These are phyloP conservation scores for Aleiodes testaceus DNA, from an alignment of 2,888 invertebrate species.

Conservation along the genomic window DNA sequence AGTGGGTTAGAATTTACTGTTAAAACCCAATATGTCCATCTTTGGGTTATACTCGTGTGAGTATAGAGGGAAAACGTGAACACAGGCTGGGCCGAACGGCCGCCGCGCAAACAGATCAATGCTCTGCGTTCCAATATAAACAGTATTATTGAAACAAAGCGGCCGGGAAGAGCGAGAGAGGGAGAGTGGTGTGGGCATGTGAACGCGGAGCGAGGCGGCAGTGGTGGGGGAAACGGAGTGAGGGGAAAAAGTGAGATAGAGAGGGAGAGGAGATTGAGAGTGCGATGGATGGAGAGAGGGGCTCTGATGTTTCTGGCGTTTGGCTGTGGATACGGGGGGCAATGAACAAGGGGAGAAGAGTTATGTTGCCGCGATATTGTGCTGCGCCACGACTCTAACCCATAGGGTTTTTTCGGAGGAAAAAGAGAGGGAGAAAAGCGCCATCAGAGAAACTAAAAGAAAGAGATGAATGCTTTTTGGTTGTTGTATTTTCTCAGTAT, in stretches of 20 bases:
- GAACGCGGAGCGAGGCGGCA: constrained; percentile 11
- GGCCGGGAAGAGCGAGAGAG: constrained; percentile 63
- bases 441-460: constrained; percentile 42
- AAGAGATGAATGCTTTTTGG: constrained; percentile 17
- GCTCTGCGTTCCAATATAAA: constrained; percentile 73
- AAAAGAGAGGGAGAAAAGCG: constrained; percentile 44
- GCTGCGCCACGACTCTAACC: constrained; percentile 64
- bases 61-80: constrained; percentile 40
- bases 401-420: constrained; percentile 42
- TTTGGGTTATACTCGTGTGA: constrained; percentile 60
- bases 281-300: constrained; percentile 37
- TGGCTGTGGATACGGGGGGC: constrained; percentile 55
- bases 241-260: constrained; percentile 41
- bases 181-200: constrained; percentile 40
- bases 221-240: constrained; percentile 28
- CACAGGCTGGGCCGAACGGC: constrained; percentile 56
- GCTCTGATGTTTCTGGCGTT: constrained; percentile 70
- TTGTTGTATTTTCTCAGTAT: neutral
- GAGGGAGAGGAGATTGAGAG: constrained; percentile 13
- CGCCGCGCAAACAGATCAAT: constrained; percentile 72
- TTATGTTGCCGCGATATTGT: constrained; percentile 73
- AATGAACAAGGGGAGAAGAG: constrained; percentile 72
- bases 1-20: constrained; percentile 13
- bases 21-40: constrained; percentile 70
- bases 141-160: constrained; percentile 74